A percentile compares a stretch with the other conserved stretches of the same genome.
Evolutionary conservation across 2,888 invertebrate genomes (phyloP).

Genomic region (Mamestra brassicae): DNA sequence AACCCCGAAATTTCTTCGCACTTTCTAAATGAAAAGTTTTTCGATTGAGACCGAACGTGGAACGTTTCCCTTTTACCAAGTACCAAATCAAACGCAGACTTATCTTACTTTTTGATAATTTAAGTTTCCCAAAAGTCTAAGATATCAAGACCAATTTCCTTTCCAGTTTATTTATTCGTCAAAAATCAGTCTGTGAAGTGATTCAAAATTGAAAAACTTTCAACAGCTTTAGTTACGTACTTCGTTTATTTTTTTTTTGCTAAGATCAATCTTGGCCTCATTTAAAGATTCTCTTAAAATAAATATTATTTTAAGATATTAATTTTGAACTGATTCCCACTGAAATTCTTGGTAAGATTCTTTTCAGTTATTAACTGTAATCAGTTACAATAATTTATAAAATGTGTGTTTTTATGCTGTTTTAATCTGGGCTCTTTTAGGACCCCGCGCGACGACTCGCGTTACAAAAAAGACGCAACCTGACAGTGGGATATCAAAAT

Average conservation of each 20-base stretch:
- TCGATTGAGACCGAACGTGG: background rate
- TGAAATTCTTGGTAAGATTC: too few relatives aligned
- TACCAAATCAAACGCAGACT: conserved; percentile 20
- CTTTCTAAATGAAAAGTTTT: conserved; percentile 24
- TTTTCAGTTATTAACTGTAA: too few relatives aligned
- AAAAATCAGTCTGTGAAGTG: conserved; percentile 1
- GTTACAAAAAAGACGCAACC: too few relatives aligned
- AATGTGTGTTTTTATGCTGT: too few relatives aligned
- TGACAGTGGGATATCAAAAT: too few relatives aligned
- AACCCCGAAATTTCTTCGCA: background rate
- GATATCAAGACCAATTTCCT: conserved; percentile 25
- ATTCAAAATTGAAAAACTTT: conserved; percentile 56
- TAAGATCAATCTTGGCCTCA: conserved; percentile 1
- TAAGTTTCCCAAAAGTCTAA: conserved; percentile 8
- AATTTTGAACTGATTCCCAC: background rate
- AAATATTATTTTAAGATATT: conserved; percentile 8
- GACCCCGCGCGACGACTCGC: too few relatives aligned
- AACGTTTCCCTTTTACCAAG: background rate
- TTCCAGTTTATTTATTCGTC: conserved; percentile 28
- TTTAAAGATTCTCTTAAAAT: background rate
- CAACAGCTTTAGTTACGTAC: background rate
- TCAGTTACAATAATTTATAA: too few relatives aligned
- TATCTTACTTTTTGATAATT: conserved; percentile 30
- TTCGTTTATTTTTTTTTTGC: background rate
- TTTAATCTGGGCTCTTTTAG: too few relatives aligned